Percentiles rank a stretch among this genome's conserved stretches.
phyloP scores from a whole-genome alignment of 2,888 invertebrate genomes.

The Oegoconia quadripuncta region DNA sequence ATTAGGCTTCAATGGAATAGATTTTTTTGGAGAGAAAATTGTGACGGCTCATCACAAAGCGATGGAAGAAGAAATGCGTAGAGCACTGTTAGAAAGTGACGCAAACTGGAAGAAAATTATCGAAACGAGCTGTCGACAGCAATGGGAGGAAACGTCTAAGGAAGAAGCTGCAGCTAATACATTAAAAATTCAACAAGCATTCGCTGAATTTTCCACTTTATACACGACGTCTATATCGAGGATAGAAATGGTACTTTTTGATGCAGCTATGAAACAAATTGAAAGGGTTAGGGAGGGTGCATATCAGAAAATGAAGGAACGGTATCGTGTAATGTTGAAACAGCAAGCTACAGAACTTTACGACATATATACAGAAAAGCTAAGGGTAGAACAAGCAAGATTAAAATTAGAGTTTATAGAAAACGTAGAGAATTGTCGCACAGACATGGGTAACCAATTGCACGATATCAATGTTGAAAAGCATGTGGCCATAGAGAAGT shows the following conservation, averaged over 20 bases:
- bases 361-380: constrained; percentile 41
- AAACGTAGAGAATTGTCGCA: constrained; percentile 35
- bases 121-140: constrained; percentile 24
- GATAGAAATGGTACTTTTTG: constrained; percentile 47
- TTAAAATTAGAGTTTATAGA: constrained; percentile 45
- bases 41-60: constrained; percentile 33
- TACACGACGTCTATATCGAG: constrained; percentile 47
- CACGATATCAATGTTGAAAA: constrained; percentile 63
- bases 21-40: constrained; percentile 36
- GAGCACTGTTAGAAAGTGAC: constrained; percentile 41
- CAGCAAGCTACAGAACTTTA: constrained; percentile 51
- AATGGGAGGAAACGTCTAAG: constrained; percentile 35
- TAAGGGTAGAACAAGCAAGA: constrained; percentile 39
- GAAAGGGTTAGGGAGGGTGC: constrained; percentile 35
- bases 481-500: constrained; percentile 53
- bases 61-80: constrained; percentile 39
- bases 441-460: constrained; percentile 30
- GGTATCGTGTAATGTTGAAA: constrained; percentile 39
- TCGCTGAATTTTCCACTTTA: constrained; percentile 43
- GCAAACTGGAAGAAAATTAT: constrained; percentile 45
- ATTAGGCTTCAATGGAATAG: constrained; percentile 49
- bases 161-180: constrained; percentile 41
- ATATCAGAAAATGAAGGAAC: constrained; percentile 40
- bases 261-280: constrained; percentile 48
- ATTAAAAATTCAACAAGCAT: constrained; percentile 38